Evolutionary conservation across 2,113 vertebrate species (phyloP), one percentile per base, ranked within the genome.

Genomic region (Megaceryle maxima): DNA sequence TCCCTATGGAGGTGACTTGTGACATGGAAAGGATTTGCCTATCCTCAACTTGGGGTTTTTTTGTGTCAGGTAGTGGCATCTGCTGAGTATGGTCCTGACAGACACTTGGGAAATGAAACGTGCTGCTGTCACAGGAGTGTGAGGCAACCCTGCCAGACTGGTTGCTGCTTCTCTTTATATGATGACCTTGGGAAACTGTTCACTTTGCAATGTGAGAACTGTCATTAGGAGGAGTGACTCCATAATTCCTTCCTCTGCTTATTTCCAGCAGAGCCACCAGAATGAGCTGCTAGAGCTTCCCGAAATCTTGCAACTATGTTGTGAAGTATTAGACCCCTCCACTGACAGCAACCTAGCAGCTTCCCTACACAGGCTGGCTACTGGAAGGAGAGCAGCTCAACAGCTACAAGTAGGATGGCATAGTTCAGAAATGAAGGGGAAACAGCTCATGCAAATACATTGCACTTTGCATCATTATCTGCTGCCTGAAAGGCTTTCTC

Each of bases 141-240:
- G 62, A 91, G 43, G n/a, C 62, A 91, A 69, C 83, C 73, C 62
- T 83, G 56, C 67, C 35, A 57, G 69, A 90, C 87, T 63, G 85
- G 91, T 81, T 88, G 20, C n/a, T 80, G 8, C 68, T 89, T 44
- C 37, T 88, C 16, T 73, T 87, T 24, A 56, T 0, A 0, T 44
- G 81, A 69, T 16, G 44, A 82, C 67, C 91, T 82, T 31, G 12
- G 66, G n/a, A 78, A 82, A 73, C 50, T 53, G 73, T 83, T 91
- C 77, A 33, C 81, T 87, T 92, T 55, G 77, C 25, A 87, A 19
- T 3, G 29, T 64, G 57, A 94, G n/a, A 69, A 66, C 83, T 93
- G 70, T 84, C 74, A 91, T 96, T 95, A 96, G 48, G 35, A 53
- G 80, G 83, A 93, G 28, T 86, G 39, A 92, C 90, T 62, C 70